Evolutionary conservation across 30 jellyfish, hydroid and myxozoan genomes (phyloP).

Genomic region (Aurelia aurita complex sp. Pacific): DNA sequence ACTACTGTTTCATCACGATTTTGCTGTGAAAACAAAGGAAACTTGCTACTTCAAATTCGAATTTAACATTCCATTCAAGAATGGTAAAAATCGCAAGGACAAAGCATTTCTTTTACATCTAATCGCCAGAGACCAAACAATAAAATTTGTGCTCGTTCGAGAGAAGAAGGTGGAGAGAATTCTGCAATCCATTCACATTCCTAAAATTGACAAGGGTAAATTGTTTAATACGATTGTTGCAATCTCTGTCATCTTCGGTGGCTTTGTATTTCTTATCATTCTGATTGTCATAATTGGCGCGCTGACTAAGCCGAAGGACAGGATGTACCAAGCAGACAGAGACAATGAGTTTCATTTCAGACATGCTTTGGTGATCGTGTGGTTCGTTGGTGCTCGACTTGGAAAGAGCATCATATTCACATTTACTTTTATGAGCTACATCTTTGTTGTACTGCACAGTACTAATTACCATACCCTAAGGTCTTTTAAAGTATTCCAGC

Average conservation of each 20-base stretch:
- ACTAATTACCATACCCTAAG: slow-evolving; percentile 48
- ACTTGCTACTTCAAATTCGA: slow-evolving; percentile 31
- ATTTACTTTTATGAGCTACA: slow-evolving; percentile 30
- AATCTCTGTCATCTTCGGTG: slow-evolving; percentile 44
- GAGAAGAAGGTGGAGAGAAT: slow-evolving; percentile 37
- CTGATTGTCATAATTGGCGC: slow-evolving; percentile 38
- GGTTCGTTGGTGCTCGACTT: slow-evolving; percentile 59
- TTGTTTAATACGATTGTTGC: slow-evolving; percentile 37
- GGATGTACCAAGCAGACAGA: slow-evolving; percentile 14
- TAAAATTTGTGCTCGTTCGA: slow-evolving; percentile 36
- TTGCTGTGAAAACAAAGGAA: slow-evolving; percentile 19
- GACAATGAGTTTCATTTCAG: slow-evolving; percentile 60
- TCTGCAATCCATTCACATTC: slow-evolving; percentile 27
- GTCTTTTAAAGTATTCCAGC: slow-evolving; percentile 27
- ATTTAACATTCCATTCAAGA: slow-evolving; percentile 44
- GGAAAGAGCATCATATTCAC: slow-evolving; percentile 60
- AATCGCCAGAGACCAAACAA: slow-evolving; percentile 20
- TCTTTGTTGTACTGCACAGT: slow-evolving; percentile 40
- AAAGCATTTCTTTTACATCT: slow-evolving; percentile 40
- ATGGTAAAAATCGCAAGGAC: slow-evolving; percentile 4
- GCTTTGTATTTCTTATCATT: slow-evolving; percentile 18
- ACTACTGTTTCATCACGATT: slow-evolving; percentile 28
- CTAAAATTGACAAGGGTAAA: slow-evolving; percentile 21
- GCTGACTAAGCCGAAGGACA: slow-evolving; percentile 45
- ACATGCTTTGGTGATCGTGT: slow-evolving; percentile 41